A percentile compares a stretch with the other conserved stretches of the same genome.
These are phyloP conservation scores for Blera fallax DNA, from an alignment of 2,888 invertebrate species.

Conservation along the genomic window DNA sequence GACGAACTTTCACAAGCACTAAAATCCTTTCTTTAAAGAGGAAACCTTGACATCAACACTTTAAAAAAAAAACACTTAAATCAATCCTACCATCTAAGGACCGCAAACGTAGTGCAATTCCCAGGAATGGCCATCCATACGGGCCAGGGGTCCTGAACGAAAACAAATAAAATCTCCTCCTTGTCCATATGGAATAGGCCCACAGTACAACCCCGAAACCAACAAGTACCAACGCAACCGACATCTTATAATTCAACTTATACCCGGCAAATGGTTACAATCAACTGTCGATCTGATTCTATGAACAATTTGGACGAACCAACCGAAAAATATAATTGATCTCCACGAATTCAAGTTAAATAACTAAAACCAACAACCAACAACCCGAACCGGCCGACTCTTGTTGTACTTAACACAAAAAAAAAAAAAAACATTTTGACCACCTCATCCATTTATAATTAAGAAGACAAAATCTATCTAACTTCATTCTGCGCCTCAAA, in stretches of 20 bases:
- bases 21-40: too few relatives aligned
- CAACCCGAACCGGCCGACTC: not conserved
- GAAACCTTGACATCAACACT: too few relatives aligned
- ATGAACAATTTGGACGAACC: not conserved
- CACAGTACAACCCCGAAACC: constrained; percentile 10
- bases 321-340: not conserved
- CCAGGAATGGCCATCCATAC: constrained; percentile 28
- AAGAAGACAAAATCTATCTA: not conserved
- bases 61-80: too few relatives aligned
- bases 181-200: constrained; percentile 28
- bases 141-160: constrained; percentile 28
- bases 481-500: not conserved
- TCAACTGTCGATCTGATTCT: constrained; percentile 7
- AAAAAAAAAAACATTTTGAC: not conserved
- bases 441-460: not conserved
- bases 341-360: not conserved
- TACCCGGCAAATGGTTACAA: not conserved
- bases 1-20: too few relatives aligned
- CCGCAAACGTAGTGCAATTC: constrained; percentile 16
- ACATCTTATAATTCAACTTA: constrained; percentile 16
- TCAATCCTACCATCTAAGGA: constrained; percentile 33
- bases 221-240: constrained; percentile 19
- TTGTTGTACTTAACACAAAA: too few relatives aligned
- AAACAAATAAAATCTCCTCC: constrained; percentile 42
- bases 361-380: not conserved